Base-by-base conservation (phyloP, 2,888 invertebrate genomes). In the Euphydryas editha region DNA sequence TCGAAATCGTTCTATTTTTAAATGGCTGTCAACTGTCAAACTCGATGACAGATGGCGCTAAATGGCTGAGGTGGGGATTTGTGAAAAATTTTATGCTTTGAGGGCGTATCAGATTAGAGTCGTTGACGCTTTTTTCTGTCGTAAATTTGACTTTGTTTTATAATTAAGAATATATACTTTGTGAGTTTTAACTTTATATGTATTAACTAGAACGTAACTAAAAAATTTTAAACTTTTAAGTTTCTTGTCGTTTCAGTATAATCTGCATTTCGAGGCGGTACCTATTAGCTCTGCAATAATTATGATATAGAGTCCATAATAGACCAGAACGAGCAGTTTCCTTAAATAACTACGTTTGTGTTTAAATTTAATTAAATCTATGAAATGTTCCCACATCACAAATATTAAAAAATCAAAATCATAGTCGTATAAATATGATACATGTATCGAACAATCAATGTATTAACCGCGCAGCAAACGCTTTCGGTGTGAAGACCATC, bases 11-110 rank as follows among this genome's bases (percentile, higher is more conserved):
- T 85, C 82, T 85, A 84, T 88, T 88, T 88, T 86, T 84, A 84
- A 82, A 82, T 78, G 80, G 80, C 83, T 87, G 88, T 88, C 86
- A 87, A 85, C 84, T 88, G 90, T 91, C 90, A 88, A 84, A 84
- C 81, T 78, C 80, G 88, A 90, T 91, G 91, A 90, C 89, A 90
- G 87, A 90, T 86, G 89, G 88, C 87, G 86, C 81, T 82, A 82
- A 83, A 82, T 71, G 78, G 74, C 77, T 73, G 78, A 78, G 81
- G 79, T 78, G 80, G 76, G 77, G 78, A 76, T 75, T 78, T 76
- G 78, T 77, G 76, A 74, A 76, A 74, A 74, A 69, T 51, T 47
- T 62, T 54, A 49, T 55, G 47, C 42, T 57, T 73, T 62, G 68
- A 61, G 61, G 49, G 47, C 18, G 30, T 64, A 46, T 61, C 66